A percentile compares a stretch with the other conserved stretches of the same genome.
These are phyloP conservation scores for Miniopterus natalensis DNA, from an alignment of 2,113 vertebrate genomes.

Conservation along the genomic window DNA sequence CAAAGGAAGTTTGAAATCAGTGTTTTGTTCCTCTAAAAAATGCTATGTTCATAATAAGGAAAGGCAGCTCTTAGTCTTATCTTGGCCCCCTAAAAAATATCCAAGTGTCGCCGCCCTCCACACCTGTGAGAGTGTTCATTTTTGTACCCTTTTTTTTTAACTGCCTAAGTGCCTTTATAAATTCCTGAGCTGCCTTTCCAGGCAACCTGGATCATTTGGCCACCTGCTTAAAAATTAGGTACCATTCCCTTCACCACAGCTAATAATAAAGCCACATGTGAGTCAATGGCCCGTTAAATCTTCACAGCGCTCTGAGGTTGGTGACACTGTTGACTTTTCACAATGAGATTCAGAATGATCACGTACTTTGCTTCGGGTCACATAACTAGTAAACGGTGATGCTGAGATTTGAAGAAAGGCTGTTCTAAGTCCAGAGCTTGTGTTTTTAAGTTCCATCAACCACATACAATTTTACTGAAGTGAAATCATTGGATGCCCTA, in stretches of 20 bases:
- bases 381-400: not conserved
- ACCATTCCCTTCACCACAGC: not conserved
- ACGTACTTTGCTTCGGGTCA: not conserved
- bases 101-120: not conserved
- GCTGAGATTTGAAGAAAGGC: not conserved
- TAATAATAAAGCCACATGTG: constrained; percentile 17
- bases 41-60: not conserved
- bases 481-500: not conserved
- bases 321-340: not conserved
- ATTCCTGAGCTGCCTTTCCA: not conserved
- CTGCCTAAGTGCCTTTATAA: not conserved
- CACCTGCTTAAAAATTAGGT: not conserved
- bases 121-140: not conserved
- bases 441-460: not conserved
- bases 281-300: not conserved
- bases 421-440: not conserved
- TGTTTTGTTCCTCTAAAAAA: constrained; percentile 10
- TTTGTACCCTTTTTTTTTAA: not conserved
- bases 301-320: not conserved
- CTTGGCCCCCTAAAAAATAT: not conserved
- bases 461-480: not conserved
- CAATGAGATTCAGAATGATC: not conserved
- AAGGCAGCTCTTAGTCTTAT: not conserved
- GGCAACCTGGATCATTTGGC: not conserved
- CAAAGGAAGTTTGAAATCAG: constrained; percentile 42